Base-by-base conservation (phyloP, 2,888 invertebrate species). In the Crocallis elinguaria region DNA sequence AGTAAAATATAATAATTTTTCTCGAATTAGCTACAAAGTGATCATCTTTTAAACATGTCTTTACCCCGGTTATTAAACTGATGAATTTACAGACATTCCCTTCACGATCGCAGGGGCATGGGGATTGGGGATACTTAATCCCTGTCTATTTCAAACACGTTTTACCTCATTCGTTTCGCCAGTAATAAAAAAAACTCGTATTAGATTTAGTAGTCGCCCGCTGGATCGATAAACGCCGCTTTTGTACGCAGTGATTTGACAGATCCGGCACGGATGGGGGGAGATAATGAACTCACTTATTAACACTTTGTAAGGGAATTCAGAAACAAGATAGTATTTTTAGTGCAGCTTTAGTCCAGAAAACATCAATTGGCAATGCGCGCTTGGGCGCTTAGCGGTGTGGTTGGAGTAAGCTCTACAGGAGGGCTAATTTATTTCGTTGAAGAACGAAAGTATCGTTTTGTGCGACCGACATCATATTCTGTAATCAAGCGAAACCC, bases 101-200 rank as follows among this genome's bases (percentile, higher is more conserved):
- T 77, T 75, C 72, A 60, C 64, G 59, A 71, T 67, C 68, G 74
- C 74, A 81, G 85, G 88, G 89, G n/a, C n/a, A n/a, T n/a, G n/a
- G 88, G 84, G 80, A 84, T 74, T 79, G 86, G 88, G 89, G 88
- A 83, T 79, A 86, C 82, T 83, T 90, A 89, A 90, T 88, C 90
- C 87, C 88, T 84, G 90, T 88, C 90, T 88, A 88, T 89, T 87
- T 88, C 88, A 85, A 89, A 91, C 90, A 90, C 89, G 89, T 90
- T 89, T 88, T 82, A 87, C 88, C 82, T 89, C 89, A 89, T 88
- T 87, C 88, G 84, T 84, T 85, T 83, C 83, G 83, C 85, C 84
- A 80, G 80, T 79, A 73, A 88, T 79, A 88, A 90, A 90, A n/a
- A 53, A 89, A 86, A 83, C 73, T 73, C 79, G 86, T 88, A 89